These are phyloP conservation scores for Leptopterna dolabrata DNA, from an alignment of 2,888 invertebrate species.

Conservation along the genomic window DNA sequence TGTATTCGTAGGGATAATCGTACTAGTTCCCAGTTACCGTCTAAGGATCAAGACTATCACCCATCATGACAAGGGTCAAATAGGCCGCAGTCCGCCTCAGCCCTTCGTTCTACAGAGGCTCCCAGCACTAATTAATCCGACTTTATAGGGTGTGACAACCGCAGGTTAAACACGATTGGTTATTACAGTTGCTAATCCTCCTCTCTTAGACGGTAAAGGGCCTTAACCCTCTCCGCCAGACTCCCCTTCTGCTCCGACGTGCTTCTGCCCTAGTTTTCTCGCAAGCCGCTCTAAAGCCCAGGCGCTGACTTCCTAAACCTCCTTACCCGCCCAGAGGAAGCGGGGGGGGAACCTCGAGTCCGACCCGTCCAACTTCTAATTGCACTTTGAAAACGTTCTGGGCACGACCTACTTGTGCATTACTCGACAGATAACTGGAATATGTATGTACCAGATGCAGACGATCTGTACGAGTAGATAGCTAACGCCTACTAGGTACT, in stretches of 20 bases:
- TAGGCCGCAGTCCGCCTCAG: background rate
- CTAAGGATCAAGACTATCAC: background rate
- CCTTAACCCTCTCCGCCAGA: background rate
- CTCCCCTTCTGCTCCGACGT: background rate
- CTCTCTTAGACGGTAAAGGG: background rate
- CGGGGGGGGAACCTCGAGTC: background rate
- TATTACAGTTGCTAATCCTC: slow-evolving; percentile 11
- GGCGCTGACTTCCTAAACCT: background rate
- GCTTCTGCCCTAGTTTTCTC: background rate
- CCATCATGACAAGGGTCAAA: background rate
- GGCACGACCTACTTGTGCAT: background rate
- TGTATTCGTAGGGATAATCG: background rate
- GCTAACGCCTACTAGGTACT: too few species aligned
- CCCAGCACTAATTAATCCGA: background rate
- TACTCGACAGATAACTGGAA: background rate
- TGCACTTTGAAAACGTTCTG: background rate
- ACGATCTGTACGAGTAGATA: too few species aligned
- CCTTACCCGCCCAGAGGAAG: background rate
- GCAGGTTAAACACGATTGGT: slow-evolving; percentile 3
- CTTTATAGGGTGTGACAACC: slow-evolving; percentile 11
- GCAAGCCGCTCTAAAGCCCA: background rate
- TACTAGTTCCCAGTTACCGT: background rate
- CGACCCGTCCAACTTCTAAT: background rate
- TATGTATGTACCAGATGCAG: background rate
- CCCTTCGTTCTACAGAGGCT: background rate